Conservation (phyloP, 2,888 invertebrate genomes). For the Psococerastis gibbosa region DNA sequence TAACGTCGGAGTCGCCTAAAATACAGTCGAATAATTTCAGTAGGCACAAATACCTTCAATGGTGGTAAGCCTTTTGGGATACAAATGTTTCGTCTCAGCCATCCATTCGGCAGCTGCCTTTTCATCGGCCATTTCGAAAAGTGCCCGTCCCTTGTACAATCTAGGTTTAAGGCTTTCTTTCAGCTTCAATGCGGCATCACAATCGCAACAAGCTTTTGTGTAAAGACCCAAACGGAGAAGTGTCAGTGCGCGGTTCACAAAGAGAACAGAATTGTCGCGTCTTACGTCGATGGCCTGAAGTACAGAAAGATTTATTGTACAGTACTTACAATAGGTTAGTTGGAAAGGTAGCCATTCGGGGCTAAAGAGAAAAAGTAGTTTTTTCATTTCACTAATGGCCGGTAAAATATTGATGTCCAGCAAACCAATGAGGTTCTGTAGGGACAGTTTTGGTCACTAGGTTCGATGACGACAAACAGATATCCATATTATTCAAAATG, state of each 20-base stretch:
- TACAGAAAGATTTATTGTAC: not conserved
- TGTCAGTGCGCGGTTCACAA: not conserved
- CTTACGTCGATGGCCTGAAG: conserved; percentile 1
- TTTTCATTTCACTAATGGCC: not conserved
- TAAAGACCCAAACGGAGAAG: not conserved
- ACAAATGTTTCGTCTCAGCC: conserved; percentile 3
- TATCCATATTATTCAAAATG: too few relatives aligned
- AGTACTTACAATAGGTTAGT: not conserved
- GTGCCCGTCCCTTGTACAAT: conserved; percentile 1
- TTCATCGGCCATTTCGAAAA: conserved; percentile 4
- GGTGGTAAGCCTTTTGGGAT: not conserved
- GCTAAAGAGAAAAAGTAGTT: not conserved
- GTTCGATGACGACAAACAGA: too few relatives aligned
- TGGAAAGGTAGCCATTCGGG: not conserved
- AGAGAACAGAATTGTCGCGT: not conserved
- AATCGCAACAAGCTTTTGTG: not conserved
- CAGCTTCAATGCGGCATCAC: conserved; percentile 1
- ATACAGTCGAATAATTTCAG: too few relatives aligned
- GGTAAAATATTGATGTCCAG: too few relatives aligned
- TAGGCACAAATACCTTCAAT: too few relatives aligned
- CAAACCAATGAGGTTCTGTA: too few relatives aligned
- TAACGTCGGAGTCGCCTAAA: too few relatives aligned
- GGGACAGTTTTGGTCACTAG: too few relatives aligned
- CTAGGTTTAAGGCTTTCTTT: conserved; percentile 2
- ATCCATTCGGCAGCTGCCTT: not conserved